Percentiles rank a stretch among this genome's conserved stretches.
Evolutionary conservation across 1,140 invertebrate species (phyloP).

Genomic region (Macrotrachela quadricornifera): DNA sequence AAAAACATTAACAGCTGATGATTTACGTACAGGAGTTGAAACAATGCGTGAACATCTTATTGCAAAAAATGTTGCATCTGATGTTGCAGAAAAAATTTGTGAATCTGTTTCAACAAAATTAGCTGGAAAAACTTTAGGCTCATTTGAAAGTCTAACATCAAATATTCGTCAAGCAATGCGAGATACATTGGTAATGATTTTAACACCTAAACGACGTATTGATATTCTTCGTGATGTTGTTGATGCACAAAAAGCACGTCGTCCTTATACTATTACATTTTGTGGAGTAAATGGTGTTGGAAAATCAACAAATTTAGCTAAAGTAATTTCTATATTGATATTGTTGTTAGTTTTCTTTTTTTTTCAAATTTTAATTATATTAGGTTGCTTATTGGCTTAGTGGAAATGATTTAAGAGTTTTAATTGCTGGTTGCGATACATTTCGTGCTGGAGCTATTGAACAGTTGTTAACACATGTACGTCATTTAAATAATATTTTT

Average conservation of each 20-base stretch:
- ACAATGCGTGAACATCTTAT: slow-evolving; percentile 78
- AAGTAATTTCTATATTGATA: slow-evolving; percentile 32
- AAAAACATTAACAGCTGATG: slow-evolving; percentile 29
- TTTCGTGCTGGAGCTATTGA: slow-evolving; percentile 97
- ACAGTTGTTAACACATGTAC: slow-evolving; percentile 78
- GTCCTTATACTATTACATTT: slow-evolving; percentile 87
- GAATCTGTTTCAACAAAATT: slow-evolving; percentile 75
- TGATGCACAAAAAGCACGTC: slow-evolving; percentile 52
- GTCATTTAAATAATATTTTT: slow-evolving; percentile 51
- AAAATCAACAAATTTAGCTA: slow-evolving; percentile 96
- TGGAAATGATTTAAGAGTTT: slow-evolving; percentile 79
- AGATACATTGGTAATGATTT: slow-evolving; percentile 53
- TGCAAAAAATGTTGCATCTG: slow-evolving; percentile 85
- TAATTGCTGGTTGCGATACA: slow-evolving; percentile 97
- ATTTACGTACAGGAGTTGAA: slow-evolving; percentile 64
- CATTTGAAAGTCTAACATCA: slow-evolving; percentile 59
- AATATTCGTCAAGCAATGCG: slow-evolving; percentile 45
- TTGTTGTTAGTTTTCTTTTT: background rate
- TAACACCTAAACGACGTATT: slow-evolving; percentile 76
- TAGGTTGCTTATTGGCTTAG: slow-evolving; percentile 95
- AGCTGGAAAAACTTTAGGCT: slow-evolving; percentile 76
- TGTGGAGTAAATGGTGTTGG: slow-evolving; percentile 99
- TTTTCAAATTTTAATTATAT: slow-evolving; percentile 7
- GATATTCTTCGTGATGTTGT: slow-evolving; percentile 88
- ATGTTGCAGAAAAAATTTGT: slow-evolving; percentile 79